Base-by-base conservation (phyloP, 2,113 vertebrate genomes). In the Phoxinus phoxinus region DNA sequence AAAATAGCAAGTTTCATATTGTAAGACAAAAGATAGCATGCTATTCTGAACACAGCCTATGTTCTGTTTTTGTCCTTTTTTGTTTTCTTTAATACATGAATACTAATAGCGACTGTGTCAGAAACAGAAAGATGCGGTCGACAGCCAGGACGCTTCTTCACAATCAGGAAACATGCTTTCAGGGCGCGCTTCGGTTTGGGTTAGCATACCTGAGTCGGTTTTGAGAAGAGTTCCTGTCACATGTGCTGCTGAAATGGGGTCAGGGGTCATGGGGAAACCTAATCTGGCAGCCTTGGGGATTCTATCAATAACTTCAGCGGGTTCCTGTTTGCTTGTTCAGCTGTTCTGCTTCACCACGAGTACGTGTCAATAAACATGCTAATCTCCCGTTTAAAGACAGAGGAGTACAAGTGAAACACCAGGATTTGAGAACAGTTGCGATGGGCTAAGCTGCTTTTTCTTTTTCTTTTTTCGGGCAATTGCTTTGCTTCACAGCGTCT, bases 331-430 rank as follows among this genome's bases (percentile, higher is more conserved):
- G 84, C 86, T 84, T 84, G 51, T 77, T 84, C 84, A 86, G 84
- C 86, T 86, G 81, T 76, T 56, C 13, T 53, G 71, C 41, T 71
- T 86, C 46, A 67, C 58, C 51, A 67, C 15, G 69, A 72, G 37
- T 80, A 85, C 27, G 83, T 75, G 80, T 89, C 86, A 89, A 89
- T 85, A 83, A 78, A 74, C 80, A 56, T 21, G 27, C 65, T 59
- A 85, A 88, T 82, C 87, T 85, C 41, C 12, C 41, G 56, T 72
- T 37, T 83, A 83, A 88, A 86, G 74, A 78, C 53, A 86, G 59
- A 46, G n/a, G 35, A 72, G 51, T 53, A 69, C n/a, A 69, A 46
- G 23, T 56, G 21, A 75, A 74, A 73, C 59, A 73, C 63, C 37
- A 61, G 51, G 11, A 67, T 32, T 30, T 35, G 35, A 12, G 25